Evolutionary conservation across 2,113 vertebrate species (phyloP), one percentile per base, ranked within the genome.

Genomic region (Tricholaema leucomelas): DNA sequence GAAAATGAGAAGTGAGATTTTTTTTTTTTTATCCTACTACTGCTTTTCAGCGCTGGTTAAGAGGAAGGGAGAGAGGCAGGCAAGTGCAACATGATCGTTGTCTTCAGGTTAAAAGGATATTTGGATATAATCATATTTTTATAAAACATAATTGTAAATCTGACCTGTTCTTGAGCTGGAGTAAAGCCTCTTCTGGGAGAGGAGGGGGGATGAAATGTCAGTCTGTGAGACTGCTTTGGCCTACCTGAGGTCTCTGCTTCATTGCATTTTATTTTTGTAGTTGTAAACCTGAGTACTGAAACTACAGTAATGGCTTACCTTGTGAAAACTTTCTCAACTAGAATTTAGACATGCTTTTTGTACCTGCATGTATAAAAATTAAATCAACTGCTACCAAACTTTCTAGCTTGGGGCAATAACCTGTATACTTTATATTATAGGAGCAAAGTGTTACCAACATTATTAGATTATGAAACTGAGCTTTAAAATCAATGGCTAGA

Each of bases 1-100:
- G 76, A 88, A 94, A 95, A 94, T 56, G 67, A 87, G 90, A 86
- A 69, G 60, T 66, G 81, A 44, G 11, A 44, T 94, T 87, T 50
- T 50, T 50, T 50, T 13, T 50, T 25, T 50, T 48, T 46, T 46
- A 9, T 44, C 17, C 79, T 80, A 63, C 60, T 82, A 5, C 80
- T 90, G 69, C 27, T 67, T 95, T 92, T 92, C 55, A 25, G n/a
- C 65, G 74, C 64, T 82, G 69, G 72, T 78, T 81, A 25, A 0
- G 11, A 67, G 78, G 66, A 81, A 59, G 46, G 48, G 33, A 75
- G 58, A 19, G 50, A 76, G 35, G 42, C 17, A 44, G 42, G 63
- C 1, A 12, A 88, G 42, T 30, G 31, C 71, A 48, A 2, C 69
- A 25, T 55, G 59, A 63, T 76, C 67, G 31, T 38, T 73, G 64